Evolutionary conservation across 2,113 vertebrate species (phyloP).

Genomic region (Tragelaphus scriptus): DNA sequence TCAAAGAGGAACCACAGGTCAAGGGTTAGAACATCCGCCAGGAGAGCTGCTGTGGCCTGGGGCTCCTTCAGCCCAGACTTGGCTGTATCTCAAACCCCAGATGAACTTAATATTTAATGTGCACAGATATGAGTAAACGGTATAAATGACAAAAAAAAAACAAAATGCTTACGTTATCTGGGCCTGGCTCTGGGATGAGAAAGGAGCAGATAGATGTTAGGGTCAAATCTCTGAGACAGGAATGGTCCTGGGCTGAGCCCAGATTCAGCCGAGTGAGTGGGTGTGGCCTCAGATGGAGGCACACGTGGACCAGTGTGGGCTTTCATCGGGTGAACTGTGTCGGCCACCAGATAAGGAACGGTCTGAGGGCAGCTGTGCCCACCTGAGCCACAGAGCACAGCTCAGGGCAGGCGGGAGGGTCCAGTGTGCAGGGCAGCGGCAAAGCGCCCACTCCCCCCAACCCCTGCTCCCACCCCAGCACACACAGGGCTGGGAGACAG

Average conservation of each 20-base stretch:
- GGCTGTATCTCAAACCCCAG: not conserved
- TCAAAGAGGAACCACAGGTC: not conserved
- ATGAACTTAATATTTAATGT: not conserved
- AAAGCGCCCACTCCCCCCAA: accelerated
- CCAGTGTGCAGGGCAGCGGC: accelerated
- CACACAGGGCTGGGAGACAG: not conserved
- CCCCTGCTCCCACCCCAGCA: accelerated
- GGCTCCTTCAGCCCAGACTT: not conserved
- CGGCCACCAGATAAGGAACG: not conserved
- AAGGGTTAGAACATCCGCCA: not conserved
- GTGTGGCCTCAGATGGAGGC: not conserved
- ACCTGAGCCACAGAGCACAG: not conserved
- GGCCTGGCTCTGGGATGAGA: not conserved
- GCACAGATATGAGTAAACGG: not conserved
- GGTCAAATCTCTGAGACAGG: not conserved
- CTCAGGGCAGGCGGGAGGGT: not conserved
- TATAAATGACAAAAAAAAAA: not conserved
- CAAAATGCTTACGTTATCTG: not conserved
- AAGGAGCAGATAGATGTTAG: not conserved
- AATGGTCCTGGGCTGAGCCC: not conserved
- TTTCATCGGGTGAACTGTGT: not conserved
- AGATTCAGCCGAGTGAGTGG: not conserved
- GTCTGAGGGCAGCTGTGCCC: not conserved
- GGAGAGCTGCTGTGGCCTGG: not conserved
- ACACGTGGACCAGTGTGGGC: not conserved